Base-by-base conservation (phyloP, 2,797 vertebrate species). In the Varecia variegata region DNA sequence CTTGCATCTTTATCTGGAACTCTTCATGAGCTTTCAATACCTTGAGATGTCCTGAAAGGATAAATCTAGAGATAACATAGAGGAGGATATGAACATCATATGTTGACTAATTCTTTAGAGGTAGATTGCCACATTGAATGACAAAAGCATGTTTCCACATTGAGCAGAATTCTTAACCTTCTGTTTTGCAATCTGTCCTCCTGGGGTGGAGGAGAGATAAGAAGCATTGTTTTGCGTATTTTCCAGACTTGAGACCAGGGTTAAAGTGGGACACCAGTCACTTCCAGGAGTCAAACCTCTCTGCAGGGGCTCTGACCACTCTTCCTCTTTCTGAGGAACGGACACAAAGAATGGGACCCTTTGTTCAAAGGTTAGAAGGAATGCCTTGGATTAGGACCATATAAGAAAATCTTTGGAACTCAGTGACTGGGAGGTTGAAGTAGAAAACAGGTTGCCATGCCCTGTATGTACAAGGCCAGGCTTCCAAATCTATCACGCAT, bases 1-100 rank as follows among this genome's bases (percentile, higher is more conserved):
- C 76, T 62, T 96, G 87, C 15, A 60, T 95, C 91, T 93, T 93
- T 85, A 91, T 96, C 87, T 93, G 89, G 87, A 95, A 94, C 88
- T 93, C 93, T 77, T 86, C 82, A 65, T n/a, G 91, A 94, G 67
- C 68, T 85, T 88, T 95, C 76, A 90, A 45, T 88, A 88, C 35
- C 88, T 97, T 86, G 23, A 87, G 89, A 95, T 89, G 54, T n/a
- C 32, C 50, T 74, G 60, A 95, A 93, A 97, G 60, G 68, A 95
- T 68, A 92, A 88, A 93, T 79, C 91, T 82, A 58, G 80, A 87
- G 90, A 95, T 88, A 89, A 71, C 20, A 27, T 3, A 58, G 65
- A 54, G 50, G 35, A 96, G 40, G 58, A 65, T 52, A 60, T 52
- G 45, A 92, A 76, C n/a, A 68, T 32, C 25, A 47, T 67, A 50